phyloP scores from a whole-genome alignment of 1,140 invertebrate genomes.

The Scaptomyza pallida region DNA sequence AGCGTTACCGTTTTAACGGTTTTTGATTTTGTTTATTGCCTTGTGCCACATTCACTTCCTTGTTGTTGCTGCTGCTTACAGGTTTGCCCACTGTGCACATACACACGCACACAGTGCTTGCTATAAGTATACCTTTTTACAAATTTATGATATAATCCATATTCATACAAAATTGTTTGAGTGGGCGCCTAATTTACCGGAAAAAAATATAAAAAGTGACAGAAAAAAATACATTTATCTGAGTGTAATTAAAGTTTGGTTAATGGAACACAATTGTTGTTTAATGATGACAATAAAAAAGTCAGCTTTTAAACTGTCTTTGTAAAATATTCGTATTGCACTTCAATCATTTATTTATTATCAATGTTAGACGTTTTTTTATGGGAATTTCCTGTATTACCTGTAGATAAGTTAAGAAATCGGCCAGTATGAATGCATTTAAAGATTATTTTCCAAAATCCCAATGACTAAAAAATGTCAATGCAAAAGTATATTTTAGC shows the following conservation, averaged over 20 bases:
- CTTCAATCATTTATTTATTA: background rate
- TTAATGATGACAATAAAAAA: too few species aligned
- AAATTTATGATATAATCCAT: slow-evolving; percentile 1
- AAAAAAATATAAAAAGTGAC: slow-evolving; percentile 26
- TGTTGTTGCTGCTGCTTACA: slow-evolving; percentile 34
- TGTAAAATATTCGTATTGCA: background rate
- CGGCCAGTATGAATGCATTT: background rate
- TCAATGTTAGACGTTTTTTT: background rate
- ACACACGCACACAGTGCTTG: slow-evolving; percentile 6
- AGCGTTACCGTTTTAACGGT: slow-evolving; percentile 29
- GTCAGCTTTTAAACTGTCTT: too few species aligned
- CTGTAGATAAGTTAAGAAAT: background rate
- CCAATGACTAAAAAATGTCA: background rate
- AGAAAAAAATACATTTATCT: slow-evolving; percentile 4
- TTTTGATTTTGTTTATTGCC: slow-evolving; percentile 21
- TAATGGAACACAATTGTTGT: too few species aligned
- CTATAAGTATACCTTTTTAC: slow-evolving; percentile 14
- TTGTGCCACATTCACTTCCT: slow-evolving; percentile 56
- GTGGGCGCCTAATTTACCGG: slow-evolving; percentile 40
- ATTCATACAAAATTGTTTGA: slow-evolving; percentile 24
- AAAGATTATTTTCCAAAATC: background rate
- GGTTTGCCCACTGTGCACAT: slow-evolving; percentile 24
- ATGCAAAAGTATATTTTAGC: too few species aligned
- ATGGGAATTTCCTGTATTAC: background rate
- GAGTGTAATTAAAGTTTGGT: background rate